Evolutionary conservation across 2,888 invertebrate genomes (phyloP), one percentile per base, ranked within the genome.

Genomic region (Conchocele bisecta): DNA sequence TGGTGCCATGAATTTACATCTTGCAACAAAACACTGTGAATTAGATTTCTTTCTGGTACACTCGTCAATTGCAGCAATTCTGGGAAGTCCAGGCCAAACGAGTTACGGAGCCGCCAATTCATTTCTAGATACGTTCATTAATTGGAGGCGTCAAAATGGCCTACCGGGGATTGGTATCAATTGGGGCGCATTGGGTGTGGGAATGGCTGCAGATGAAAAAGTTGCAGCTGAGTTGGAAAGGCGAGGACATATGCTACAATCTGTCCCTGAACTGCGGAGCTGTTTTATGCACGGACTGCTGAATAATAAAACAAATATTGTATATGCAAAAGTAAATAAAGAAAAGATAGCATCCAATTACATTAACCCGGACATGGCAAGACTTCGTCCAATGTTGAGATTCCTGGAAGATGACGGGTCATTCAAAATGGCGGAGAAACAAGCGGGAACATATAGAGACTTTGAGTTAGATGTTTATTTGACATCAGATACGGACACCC

Each of bases 31-130:
- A 51, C 31, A 75, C 17, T 48, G 75, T 15, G 29, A 59, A 15
- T 68, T 86, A n/a, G 86, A 87, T 65, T 84, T 72, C 39, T 86
- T 87, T 59, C 74, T 87, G 3, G 61, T 86, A 37, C 79, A 84
- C 26, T 87, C 87, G 5, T 86, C 86, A 1, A 78, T 86, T 11
- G 75, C 82, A 11, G 78, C 84, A 20, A 57, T 85, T 1, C 58
- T 86, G 22, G 87, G 86, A 7, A 82, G 81, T 39, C 75, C 75
- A 1, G 86, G 86, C 0, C 86, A 87, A 48, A 63, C 80, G 7
- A 84, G 80, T 58, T 85, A 87, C 65, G 85, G 84, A 3, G 84
- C 85, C 9, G 86, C 75, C 15, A 86, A 86, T 48, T 74, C 81
- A 5, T 87, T 87, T 54, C 67, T 82, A 61, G 87, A 87, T 56